Conservation (phyloP, 2,797 vertebrate species). For the Cyprinodon diabolis region DNA sequence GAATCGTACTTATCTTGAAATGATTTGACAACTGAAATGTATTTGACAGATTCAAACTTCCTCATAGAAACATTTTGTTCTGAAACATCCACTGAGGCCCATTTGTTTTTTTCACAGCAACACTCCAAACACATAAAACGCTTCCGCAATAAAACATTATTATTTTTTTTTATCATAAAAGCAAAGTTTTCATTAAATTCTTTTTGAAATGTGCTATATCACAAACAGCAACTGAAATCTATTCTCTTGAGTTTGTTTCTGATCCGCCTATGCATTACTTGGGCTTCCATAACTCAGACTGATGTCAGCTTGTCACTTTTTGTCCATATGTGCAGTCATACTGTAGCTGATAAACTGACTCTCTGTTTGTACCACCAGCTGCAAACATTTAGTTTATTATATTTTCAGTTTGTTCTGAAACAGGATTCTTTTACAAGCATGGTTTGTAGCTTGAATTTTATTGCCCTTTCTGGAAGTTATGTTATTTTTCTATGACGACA, state of each 20-base stretch:
- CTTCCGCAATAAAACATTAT: constrained; percentile 41
- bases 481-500: no score
- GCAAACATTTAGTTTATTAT: no score
- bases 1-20: constrained; percentile 40
- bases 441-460: no score
- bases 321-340: no score
- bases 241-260: background rate
- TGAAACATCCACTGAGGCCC: constrained; percentile 17
- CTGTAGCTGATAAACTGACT: no score
- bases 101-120: constrained; percentile 17
- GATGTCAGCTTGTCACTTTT: no score
- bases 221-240: background rate
- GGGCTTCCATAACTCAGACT: no score
- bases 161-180: constrained; percentile 22
- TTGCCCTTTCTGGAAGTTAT: no score
- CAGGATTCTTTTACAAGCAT: no score
- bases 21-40: constrained; percentile 51
- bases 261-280: background rate
- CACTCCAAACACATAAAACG: constrained; percentile 11
- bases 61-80: constrained; percentile 34
- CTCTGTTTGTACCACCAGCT: no score
- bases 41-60: constrained; percentile 35
- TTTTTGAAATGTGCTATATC: background rate
- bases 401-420: no score
- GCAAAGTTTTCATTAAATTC: constrained; percentile 19